Conservation (phyloP, 2,797 vertebrate genomes). For the Mallotus villosus region DNA sequence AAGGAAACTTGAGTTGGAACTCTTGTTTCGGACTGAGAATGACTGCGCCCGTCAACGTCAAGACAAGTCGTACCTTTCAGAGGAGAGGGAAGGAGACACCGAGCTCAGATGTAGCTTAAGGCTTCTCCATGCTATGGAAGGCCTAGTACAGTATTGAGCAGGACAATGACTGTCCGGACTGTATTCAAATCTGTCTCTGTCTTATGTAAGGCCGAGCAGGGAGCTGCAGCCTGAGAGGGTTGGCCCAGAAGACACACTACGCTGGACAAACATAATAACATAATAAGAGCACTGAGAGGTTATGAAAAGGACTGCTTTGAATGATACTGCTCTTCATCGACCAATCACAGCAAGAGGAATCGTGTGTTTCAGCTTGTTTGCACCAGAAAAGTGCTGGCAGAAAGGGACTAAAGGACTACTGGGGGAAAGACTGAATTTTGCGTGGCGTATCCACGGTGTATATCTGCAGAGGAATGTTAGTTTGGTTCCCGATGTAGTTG, state of each 20-base stretch:
- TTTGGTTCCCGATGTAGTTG: conserved; percentile 46
- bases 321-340: conserved; percentile 64
- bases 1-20: conserved; percentile 23
- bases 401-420: conserved; percentile 26
- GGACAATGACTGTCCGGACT: conserved; percentile 75
- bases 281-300: conserved; percentile 62
- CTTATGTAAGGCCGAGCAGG: conserved; percentile 66
- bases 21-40: conserved; percentile 47
- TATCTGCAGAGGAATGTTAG: conserved; percentile 15
- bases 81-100: conserved; percentile 42
- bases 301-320: conserved; percentile 68
- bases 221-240: conserved; percentile 64
- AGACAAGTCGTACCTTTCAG: conserved; percentile 50
- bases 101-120: conserved; percentile 70
- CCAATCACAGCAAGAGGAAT: conserved; percentile 57
- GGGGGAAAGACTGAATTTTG: conserved; percentile 31
- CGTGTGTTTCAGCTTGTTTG: conserved; percentile 54
- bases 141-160: conserved; percentile 66
- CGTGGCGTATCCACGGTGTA: no score
- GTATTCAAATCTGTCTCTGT: conserved; percentile 71
- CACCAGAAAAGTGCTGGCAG: conserved; percentile 36
- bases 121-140: conserved; percentile 57
- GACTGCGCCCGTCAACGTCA: conserved; percentile 44
- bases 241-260: conserved; percentile 72
- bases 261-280: conserved; percentile 81